phyloP scores from a whole-genome alignment of 1,140 invertebrate genomes.

The Phocides pigmalion region DNA sequence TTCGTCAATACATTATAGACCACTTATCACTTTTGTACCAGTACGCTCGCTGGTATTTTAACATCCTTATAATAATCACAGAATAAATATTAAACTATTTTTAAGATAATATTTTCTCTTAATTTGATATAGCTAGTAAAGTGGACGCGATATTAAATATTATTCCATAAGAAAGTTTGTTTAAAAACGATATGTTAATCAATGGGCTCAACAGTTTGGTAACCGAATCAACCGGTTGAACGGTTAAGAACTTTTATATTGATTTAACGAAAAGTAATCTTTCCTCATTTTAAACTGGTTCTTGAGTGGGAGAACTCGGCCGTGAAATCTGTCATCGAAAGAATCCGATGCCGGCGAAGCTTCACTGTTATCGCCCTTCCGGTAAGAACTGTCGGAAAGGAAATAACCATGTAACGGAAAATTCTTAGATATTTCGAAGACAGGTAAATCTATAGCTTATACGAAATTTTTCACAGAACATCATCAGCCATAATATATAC shows the following conservation, averaged over 20 bases:
- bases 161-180: slow-evolving; percentile 17
- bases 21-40: not conserved
- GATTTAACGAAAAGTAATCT: slow-evolving; percentile 36
- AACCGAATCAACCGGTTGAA: slow-evolving; percentile 20
- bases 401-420: slow-evolving; percentile 27
- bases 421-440: slow-evolving; percentile 2
- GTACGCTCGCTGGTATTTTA: not conserved
- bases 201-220: slow-evolving; percentile 17
- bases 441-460: not conserved
- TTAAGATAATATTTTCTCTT: slow-evolving; percentile 9
- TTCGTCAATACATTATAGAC: no score
- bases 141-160: not conserved
- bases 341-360: slow-evolving; percentile 19
- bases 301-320: slow-evolving; percentile 34
- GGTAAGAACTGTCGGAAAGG: slow-evolving; percentile 20
- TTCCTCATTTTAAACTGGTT: slow-evolving; percentile 37
- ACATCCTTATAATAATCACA: not conserved
- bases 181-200: slow-evolving; percentile 30
- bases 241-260: slow-evolving; percentile 21
- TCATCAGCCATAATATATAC: no score
- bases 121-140: slow-evolving; percentile 1
- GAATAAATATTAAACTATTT: not conserved
- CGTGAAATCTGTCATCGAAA: slow-evolving; percentile 39
- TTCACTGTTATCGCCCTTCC: slow-evolving; percentile 33
- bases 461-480: slow-evolving; percentile 9